Evolutionary conservation across 2,113 vertebrate species (phyloP).

Genomic region (Pangasianodon gigas): DNA sequence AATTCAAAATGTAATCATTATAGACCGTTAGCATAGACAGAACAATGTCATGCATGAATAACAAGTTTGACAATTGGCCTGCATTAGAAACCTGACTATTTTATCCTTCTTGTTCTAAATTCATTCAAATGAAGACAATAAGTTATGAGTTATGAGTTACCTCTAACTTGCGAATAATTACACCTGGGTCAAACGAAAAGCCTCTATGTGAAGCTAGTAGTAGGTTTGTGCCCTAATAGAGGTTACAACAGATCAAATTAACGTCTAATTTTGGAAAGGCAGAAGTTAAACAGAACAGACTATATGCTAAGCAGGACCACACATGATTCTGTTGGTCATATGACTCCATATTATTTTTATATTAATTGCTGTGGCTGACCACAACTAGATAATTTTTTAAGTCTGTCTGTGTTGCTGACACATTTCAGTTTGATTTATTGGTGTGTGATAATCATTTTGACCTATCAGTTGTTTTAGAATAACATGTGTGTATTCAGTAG

Average conservation of each 20-base stretch:
- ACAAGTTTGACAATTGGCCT: not conserved
- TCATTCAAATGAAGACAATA: not conserved
- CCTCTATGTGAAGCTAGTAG: not conserved
- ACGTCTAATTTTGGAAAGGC: not conserved
- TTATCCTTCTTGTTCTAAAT: not conserved
- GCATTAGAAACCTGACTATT: not conserved
- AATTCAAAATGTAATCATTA: not conserved
- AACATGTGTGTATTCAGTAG: not conserved
- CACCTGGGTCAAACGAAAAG: not conserved
- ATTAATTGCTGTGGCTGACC: not conserved
- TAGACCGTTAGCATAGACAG: not conserved
- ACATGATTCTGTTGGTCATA: not conserved
- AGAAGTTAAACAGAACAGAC: not conserved
- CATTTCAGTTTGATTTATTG: not conserved
- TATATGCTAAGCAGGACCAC: not conserved
- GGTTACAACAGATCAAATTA: not conserved
- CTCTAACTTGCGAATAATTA: not conserved
- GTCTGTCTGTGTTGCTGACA: not conserved
- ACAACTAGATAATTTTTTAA: not conserved
- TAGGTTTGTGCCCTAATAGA: not conserved
- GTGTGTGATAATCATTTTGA: not conserved
- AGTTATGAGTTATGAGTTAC: not conserved
- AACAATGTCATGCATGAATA: not conserved
- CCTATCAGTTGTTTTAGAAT: not conserved
- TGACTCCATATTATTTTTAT: not conserved